Evolutionary conservation across 2,888 invertebrate genomes (phyloP).

Genomic region (Cotesia congregata): DNA sequence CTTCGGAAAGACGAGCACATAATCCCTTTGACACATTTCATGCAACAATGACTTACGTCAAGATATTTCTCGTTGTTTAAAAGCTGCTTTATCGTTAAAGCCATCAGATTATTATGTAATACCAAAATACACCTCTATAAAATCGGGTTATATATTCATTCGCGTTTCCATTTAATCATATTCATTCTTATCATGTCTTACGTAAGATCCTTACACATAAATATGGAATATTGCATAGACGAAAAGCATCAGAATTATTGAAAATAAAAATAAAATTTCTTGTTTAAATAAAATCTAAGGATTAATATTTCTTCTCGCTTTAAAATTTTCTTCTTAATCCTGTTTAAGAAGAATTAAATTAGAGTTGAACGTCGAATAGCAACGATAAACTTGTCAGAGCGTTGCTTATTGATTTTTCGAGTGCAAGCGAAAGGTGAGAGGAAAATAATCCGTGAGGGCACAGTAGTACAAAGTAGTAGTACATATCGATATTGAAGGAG

Average conservation of each 20-base stretch:
- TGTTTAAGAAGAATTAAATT: not conserved
- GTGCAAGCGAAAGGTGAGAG: not conserved
- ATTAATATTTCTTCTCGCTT: not conserved
- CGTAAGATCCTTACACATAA: not conserved
- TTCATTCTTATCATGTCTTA: not conserved
- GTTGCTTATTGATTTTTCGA: not conserved
- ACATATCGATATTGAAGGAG: not conserved
- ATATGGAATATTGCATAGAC: not conserved
- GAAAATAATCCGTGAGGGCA: not conserved
- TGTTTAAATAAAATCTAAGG: not conserved
- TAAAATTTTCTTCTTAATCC: not conserved
- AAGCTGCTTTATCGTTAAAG: conserved; percentile 58
- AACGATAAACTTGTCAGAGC: not conserved
- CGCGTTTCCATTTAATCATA: not conserved
- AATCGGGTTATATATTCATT: not conserved
- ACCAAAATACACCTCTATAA: not conserved
- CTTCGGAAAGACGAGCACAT: conserved; percentile 55
- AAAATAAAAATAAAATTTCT: not conserved
- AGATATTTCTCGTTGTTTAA: conserved; percentile 63
- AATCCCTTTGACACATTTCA: conserved; percentile 65
- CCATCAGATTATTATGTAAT: conserved; percentile 42
- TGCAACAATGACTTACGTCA: conserved; percentile 64
- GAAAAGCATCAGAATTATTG: not conserved
- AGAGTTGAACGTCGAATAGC: not conserved
- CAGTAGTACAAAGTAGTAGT: conserved; percentile 1